These are phyloP conservation scores for Zapornia atra DNA, from an alignment of 2,113 vertebrate species.

Conservation along the genomic window DNA sequence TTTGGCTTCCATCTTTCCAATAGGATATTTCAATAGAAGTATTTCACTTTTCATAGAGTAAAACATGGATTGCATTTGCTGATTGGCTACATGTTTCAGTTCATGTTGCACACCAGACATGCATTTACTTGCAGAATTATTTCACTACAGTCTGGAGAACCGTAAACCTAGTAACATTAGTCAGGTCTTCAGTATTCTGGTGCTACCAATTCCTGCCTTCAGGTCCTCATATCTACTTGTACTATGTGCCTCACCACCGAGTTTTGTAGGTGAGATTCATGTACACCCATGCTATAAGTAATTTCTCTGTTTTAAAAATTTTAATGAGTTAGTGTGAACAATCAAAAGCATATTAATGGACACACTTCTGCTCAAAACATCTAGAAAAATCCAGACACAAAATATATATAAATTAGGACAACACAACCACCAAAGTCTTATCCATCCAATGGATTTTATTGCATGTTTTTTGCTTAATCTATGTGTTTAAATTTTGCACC, in stretches of 20 bases:
- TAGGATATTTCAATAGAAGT: background rate
- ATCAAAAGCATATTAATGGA: background rate
- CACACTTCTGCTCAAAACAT: background rate
- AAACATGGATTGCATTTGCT: background rate
- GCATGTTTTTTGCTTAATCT: background rate
- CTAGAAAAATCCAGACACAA: background rate
- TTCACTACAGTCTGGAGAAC: background rate
- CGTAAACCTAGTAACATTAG: background rate
- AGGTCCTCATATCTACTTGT: background rate
- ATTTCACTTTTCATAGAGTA: background rate
- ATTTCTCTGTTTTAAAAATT: background rate
- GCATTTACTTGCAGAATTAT: background rate
- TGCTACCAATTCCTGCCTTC: background rate
- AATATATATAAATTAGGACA: background rate
- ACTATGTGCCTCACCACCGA: background rate
- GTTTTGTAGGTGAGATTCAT: background rate
- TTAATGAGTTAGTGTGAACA: background rate
- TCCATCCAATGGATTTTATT: background rate
- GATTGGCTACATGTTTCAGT: background rate
- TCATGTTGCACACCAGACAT: background rate
- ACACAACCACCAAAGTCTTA: background rate
- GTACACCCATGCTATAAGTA: fast-evolving
- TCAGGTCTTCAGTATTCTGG: background rate
- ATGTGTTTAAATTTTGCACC: background rate
- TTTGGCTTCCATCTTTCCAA: background rate